Conservation (phyloP, 2,113 vertebrate species). For the Chloropsis cyanopogon region DNA sequence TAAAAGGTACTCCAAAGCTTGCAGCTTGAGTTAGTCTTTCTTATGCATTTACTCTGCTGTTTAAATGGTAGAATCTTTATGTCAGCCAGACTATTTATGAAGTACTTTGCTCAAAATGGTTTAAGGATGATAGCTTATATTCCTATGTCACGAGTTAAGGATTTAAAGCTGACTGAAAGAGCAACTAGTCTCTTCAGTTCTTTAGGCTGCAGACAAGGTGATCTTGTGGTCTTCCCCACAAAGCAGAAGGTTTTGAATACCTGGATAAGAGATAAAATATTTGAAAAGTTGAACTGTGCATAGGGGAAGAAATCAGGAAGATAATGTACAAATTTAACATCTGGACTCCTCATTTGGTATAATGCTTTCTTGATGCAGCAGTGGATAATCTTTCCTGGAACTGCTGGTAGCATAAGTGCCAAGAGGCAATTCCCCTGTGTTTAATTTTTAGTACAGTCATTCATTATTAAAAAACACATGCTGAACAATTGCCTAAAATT, state of each 20-base stretch:
- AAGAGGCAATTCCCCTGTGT: constrained; percentile 38
- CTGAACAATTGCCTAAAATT: neutral
- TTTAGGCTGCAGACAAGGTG: neutral
- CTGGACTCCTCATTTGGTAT: constrained; percentile 61
- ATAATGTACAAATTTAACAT: constrained; percentile 64
- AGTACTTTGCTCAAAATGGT: neutral
- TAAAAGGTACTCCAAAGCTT: constrained; percentile 6
- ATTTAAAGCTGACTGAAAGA: neutral
- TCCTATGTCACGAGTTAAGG: neutral
- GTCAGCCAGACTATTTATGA: constrained; percentile 33
- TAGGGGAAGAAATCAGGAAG: constrained; percentile 41
- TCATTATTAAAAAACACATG: neutral
- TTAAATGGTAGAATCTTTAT: neutral
- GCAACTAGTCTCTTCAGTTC: neutral
- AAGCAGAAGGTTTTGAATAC: neutral
- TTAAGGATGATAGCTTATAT: neutral
- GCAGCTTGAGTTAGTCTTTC: neutral
- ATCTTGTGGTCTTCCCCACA: constrained; percentile 1
- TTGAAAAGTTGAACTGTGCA: neutral
- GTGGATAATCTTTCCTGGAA: constrained; percentile 58
- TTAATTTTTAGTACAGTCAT: constrained; percentile 22
- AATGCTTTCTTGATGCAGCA: constrained; percentile 29
- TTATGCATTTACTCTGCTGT: neutral
- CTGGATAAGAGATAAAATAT: constrained; percentile 33
- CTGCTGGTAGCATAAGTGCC: neutral